Evolutionary conservation across 64 coral and sea anemone species (phyloP).

Genomic region (Stichodactyla mertensii): DNA sequence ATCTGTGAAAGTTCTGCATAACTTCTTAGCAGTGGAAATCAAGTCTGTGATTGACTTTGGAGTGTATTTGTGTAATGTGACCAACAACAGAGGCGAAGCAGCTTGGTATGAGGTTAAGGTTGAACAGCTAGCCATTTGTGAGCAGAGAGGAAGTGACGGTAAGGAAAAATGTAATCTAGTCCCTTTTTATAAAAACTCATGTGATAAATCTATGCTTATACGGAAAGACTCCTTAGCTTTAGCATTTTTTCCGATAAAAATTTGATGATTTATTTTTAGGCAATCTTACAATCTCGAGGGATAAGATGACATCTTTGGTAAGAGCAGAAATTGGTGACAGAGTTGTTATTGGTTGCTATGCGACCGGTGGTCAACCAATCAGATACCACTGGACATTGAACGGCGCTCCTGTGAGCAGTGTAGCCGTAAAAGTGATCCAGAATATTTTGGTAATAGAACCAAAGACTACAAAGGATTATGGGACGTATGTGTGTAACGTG

Average conservation of each 20-base stretch:
- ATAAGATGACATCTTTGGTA: neutral
- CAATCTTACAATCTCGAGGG: neutral
- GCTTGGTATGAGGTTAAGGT: neutral
- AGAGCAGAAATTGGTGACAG: constrained; percentile 25
- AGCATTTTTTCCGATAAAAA: too few species aligned
- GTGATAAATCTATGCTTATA: too few species aligned
- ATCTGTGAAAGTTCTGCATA: neutral
- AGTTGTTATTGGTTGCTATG: constrained; percentile 18
- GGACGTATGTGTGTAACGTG: constrained; percentile 26
- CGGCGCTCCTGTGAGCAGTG: neutral
- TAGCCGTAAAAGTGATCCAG: neutral
- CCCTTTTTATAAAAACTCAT: too few species aligned
- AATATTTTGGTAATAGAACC: constrained; percentile 39
- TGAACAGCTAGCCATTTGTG: neutral
- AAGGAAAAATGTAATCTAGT: neutral
- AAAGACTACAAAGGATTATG: constrained; percentile 33
- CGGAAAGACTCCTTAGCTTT: too few species aligned
- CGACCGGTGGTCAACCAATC: constrained; percentile 5
- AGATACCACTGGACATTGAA: constrained; percentile 43
- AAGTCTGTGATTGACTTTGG: neutral
- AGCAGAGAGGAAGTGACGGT: neutral
- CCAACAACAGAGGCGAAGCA: neutral
- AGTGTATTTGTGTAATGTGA: neutral
- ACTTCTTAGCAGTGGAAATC: neutral
- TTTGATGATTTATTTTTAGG: neutral